A percentile compares a stretch with the other conserved stretches of the same genome.
These are phyloP conservation scores for Fulica atra DNA, from an alignment of 2,113 vertebrate species.

Conservation along the genomic window DNA sequence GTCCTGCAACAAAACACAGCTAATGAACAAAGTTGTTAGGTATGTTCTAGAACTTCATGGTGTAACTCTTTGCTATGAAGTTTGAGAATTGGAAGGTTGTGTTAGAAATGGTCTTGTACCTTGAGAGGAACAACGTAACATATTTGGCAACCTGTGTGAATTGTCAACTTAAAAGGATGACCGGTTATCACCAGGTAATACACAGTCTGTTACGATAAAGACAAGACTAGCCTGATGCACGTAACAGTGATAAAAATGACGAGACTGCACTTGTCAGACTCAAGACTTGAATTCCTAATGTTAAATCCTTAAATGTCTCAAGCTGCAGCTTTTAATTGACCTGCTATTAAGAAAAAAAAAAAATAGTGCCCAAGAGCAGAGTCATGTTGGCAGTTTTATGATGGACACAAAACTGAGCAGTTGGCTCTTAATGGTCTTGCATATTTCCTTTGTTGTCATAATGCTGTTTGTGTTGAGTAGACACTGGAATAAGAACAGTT, in stretches of 20 bases:
- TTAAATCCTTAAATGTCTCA: not conserved
- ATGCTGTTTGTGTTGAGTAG: not conserved
- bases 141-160: not conserved
- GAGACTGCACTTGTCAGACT: not conserved
- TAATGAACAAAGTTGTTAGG: not conserved
- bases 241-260: not conserved
- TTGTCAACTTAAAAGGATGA: not conserved
- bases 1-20: not conserved
- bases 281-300: not conserved
- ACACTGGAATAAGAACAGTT: not conserved
- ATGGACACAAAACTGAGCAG: not conserved
- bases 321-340: not conserved
- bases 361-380: not conserved
- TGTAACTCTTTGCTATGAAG: not conserved
- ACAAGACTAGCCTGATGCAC: not conserved
- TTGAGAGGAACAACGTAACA: not conserved
- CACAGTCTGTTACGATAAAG: fast-evolving
- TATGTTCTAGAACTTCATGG: not conserved
- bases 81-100: not conserved
- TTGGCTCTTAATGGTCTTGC: not conserved
- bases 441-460: not conserved
- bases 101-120: not conserved
- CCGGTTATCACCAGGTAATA: not conserved
- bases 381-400: not conserved
- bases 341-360: not conserved